Evolutionary conservation across 2,888 invertebrate genomes (phyloP).

Genomic region (Drosophila affinis): DNA sequence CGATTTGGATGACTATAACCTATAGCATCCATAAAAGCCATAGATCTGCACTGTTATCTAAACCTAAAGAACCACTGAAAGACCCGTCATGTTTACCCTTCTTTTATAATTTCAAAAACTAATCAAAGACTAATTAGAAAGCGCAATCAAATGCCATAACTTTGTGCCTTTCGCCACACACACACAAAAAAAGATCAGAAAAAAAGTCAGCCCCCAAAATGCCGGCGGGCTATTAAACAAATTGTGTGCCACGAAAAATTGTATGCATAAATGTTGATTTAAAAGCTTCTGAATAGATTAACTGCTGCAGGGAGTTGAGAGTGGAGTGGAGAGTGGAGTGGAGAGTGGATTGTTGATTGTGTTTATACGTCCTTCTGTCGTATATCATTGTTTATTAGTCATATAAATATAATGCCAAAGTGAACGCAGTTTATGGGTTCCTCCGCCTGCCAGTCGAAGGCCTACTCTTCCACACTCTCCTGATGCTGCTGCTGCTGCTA

Average conservation of each 20-base stretch:
- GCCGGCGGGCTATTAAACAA: slow-evolving; percentile 19
- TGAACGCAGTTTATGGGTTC: slow-evolving; percentile 48
- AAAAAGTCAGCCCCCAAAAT: slow-evolving; percentile 3
- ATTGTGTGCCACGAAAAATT: slow-evolving; percentile 15
- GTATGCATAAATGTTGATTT: slow-evolving; percentile 43
- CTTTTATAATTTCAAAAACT: slow-evolving; percentile 7
- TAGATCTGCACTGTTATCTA: too few relatives aligned
- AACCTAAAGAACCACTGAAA: too few relatives aligned
- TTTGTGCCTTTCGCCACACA: slow-evolving; percentile 25
- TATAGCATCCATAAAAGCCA: too few relatives aligned
- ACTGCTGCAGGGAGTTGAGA: slow-evolving; percentile 12
- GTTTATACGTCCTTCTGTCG: slow-evolving; percentile 27
- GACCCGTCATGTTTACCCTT: not conserved
- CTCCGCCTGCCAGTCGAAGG: not conserved
- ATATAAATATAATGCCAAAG: slow-evolving; percentile 69
- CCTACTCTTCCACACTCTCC: not conserved
- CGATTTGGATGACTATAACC: too few relatives aligned
- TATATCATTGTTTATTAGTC: slow-evolving; percentile 68
- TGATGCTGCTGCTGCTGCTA: too few relatives aligned
- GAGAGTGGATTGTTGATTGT: slow-evolving; percentile 10
- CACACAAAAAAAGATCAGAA: too few relatives aligned
- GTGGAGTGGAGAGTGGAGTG: slow-evolving; percentile 1
- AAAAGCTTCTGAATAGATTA: slow-evolving; percentile 36
- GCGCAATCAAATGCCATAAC: slow-evolving; percentile 40
- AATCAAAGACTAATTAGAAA: slow-evolving; percentile 42